Percentiles rank a stretch among this genome's conserved stretches.
These are phyloP conservation scores for Silurus aristotelis DNA, from an alignment of 2,797 vertebrate genomes.

Conservation along the genomic window DNA sequence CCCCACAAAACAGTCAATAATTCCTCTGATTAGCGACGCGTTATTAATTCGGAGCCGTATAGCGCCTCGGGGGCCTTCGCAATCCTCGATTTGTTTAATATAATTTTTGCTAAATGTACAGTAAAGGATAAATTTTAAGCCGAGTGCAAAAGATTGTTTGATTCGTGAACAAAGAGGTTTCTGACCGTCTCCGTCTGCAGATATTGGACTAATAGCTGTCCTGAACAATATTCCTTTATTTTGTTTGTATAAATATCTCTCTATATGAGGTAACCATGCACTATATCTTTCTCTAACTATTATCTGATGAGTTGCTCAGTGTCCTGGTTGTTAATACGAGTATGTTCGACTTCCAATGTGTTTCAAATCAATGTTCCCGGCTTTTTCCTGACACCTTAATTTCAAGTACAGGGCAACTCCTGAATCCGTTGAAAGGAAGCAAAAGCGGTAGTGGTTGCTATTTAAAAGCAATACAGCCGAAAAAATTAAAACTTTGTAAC, in stretches of 20 bases:
- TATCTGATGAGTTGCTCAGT: background rate
- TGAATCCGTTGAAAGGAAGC: background rate
- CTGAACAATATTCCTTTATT: background rate
- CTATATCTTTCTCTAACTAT: background rate
- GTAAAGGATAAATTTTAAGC: background rate
- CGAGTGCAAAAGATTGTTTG: constrained; percentile 3
- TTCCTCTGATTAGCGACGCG: constrained; percentile 1
- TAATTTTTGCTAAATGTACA: background rate
- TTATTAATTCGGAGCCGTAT: background rate
- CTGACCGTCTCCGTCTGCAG: background rate
- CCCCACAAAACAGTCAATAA: constrained; percentile 7
- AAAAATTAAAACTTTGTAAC: background rate
- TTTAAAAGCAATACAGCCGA: background rate
- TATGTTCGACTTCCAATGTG: background rate
- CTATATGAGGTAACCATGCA: background rate
- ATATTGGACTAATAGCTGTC: background rate
- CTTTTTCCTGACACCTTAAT: background rate
- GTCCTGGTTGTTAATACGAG: background rate
- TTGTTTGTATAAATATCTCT: background rate
- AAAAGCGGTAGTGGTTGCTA: background rate
- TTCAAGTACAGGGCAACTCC: background rate
- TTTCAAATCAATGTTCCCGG: background rate
- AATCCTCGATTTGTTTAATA: background rate
- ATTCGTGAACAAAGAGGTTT: background rate
- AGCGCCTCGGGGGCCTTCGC: background rate